These are phyloP conservation scores for Beris chalybata DNA, from an alignment of 2,888 invertebrate species.

Conservation along the genomic window DNA sequence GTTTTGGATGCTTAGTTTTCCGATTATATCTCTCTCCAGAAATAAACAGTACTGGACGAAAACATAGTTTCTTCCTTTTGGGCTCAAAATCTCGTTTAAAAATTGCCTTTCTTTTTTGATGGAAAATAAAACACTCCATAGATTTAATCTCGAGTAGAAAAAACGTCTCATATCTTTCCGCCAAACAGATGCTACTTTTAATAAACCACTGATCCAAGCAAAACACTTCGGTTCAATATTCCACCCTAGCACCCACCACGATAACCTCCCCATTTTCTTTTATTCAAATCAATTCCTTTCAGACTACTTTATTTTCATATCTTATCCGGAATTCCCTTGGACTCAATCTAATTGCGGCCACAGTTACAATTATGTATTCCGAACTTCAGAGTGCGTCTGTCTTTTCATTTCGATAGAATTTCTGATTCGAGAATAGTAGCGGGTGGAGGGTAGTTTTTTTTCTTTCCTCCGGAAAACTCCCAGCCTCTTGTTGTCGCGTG, in stretches of 20 bases:
- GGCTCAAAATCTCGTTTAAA: too few relatives aligned
- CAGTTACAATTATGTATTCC: conserved; percentile 29
- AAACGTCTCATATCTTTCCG: too few relatives aligned
- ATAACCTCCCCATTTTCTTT: conserved; percentile 22
- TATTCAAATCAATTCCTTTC: conserved; percentile 22
- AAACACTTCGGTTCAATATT: too few relatives aligned
- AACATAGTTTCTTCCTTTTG: too few relatives aligned
- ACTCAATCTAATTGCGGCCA: conserved; percentile 29
- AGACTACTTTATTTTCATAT: conserved; percentile 23
- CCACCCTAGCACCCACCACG: not conserved
- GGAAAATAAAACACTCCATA: too few relatives aligned
- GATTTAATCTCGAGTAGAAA: too few relatives aligned
- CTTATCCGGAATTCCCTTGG: conserved; percentile 19
- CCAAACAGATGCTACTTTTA: too few relatives aligned
- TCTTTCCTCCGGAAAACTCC: conserved; percentile 8
- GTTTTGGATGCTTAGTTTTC: too few relatives aligned
- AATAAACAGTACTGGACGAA: too few relatives aligned
- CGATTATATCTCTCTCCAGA: too few relatives aligned
- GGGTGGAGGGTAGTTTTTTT: conserved; percentile 21
- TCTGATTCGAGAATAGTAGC: conserved; percentile 19
- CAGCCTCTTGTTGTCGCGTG: conserved; percentile 14
- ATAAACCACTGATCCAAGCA: too few relatives aligned
- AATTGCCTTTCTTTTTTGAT: too few relatives aligned
- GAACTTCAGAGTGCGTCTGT: conserved; percentile 16
- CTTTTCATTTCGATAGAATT: conserved; percentile 22